Base-by-base conservation (phyloP, 1,140 invertebrate species). In the Antheraea pernyi region DNA sequence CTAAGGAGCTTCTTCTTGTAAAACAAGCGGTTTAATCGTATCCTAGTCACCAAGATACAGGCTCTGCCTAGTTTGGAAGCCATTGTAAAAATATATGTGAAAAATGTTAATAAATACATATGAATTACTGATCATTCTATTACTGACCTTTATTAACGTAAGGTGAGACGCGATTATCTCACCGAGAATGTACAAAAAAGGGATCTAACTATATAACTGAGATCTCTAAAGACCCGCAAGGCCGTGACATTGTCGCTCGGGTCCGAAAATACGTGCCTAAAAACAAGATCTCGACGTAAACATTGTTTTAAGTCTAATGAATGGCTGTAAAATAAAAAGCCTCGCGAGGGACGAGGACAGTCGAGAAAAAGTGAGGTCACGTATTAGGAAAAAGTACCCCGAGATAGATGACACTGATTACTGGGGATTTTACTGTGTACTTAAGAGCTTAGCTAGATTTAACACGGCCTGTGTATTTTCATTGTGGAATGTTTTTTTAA, bases 221-320 rank as follows among this genome's bases (percentile, higher is more conserved):
- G 13, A 53, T 13, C 46, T 16, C 46, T 53, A 16, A 53, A 30
- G 46, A 53, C 46, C 16, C 46, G 46, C 16, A 16, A 53, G 46
- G 46, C 16, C 46, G 46, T 53, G 46, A 53, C 46, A 16, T 16
- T 16, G 46, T 53, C 46, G 46, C 16, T 53, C 39, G 46, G 16
- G 16, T 13, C 6, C 46, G 46, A 53, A 53, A 53, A 16, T 53
- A 53, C 46, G 46, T 53, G 46, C 46, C 16, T 16, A 16, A 53
- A 30, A 53, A 16, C 46, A 6, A 53, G 46, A 53, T n/a, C 46
- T n/a, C 16, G 46, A 53, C 46, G 46, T n/a, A 53, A 53, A 53
- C 46, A 53, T 53, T 53, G 46, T 16, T 53, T 53, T 53, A 53
- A 53, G 46, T 53, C 46, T 53, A 53, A 53, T 53, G 46, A 53